Base-by-base conservation (phyloP, 1,140 invertebrate genomes). In the Sitodiplosis mosellana region DNA sequence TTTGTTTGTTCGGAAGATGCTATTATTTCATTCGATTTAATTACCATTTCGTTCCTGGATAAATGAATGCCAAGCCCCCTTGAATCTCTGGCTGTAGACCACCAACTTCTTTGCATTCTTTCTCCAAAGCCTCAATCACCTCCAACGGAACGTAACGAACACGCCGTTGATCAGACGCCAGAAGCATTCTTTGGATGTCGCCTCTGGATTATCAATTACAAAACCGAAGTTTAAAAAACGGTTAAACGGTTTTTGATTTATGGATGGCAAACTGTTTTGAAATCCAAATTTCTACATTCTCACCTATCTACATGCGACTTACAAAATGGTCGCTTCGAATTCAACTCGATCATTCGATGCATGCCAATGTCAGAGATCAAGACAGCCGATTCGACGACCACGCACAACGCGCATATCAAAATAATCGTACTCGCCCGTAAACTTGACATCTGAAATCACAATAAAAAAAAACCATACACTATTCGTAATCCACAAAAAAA, bases 21-120 rank as follows among this genome's bases (percentile, higher is more conserved):
- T n/a, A n/a, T n/a, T n/a, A n/a, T n/a, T n/a, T n/a, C n/a, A n/a
- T n/a, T n/a, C 82, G 53, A n/a, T n/a, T n/a, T n/a, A n/a, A n/a
- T n/a, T 80, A 83, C 80, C 80, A 83, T 55, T 81, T 79, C 0
- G 80, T 83, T 0, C 79, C 80, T 51, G 71, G 67, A 54, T 74
- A 75, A 33, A 74, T 60, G 48, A 66, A 65, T 36, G 61, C 63
- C 7, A 64, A 47, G 0, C 60, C 63, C 22, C 69, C 69, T 48
- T 71, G 64, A 46, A 57, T 59, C 56, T 60, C 58, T 4, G 53
- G 52, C n/a, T 21, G 21, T 20, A 17, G 6, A 2, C 17, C 22
- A 0, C 59, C 61, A 48, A 59, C 53, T 15, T 64, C 66, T 41
- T 67, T 67, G 50, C 76, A 77, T 2, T 75, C 73, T 44, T 71